phyloP scores from a whole-genome alignment of 1,140 invertebrate genomes.

The Papilio dardanus region DNA sequence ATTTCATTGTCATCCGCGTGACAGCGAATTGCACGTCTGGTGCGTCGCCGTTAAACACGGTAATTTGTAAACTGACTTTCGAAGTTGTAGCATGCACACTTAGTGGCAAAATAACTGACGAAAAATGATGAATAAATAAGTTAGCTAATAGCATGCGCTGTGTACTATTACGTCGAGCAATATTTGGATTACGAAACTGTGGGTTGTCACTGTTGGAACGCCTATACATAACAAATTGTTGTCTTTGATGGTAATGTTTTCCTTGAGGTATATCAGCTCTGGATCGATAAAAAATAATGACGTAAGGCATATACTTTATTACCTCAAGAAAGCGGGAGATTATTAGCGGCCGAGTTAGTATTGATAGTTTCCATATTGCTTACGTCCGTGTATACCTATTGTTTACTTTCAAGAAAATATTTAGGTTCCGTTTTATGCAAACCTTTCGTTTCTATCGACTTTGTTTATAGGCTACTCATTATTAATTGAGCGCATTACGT shows the following conservation, averaged over 20 bases:
- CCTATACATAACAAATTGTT: not conserved
- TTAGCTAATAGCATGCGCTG: not conserved
- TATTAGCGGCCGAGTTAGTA: not conserved
- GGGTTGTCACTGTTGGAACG: not conserved
- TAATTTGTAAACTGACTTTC: not conserved
- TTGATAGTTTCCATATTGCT: not conserved
- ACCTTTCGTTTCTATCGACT: not conserved
- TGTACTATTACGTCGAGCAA: not conserved
- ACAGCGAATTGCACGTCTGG: constrained; percentile 46
- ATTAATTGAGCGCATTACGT: constrained; percentile 20
- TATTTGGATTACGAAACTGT: not conserved
- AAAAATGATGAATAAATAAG: not conserved
- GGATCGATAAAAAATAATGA: not conserved
- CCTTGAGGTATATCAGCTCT: not conserved
- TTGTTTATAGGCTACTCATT: not conserved
- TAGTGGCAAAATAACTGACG: not conserved
- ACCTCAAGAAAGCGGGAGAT: not conserved
- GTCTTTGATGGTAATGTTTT: not conserved
- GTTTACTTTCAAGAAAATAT: not conserved
- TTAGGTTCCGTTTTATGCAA: not conserved
- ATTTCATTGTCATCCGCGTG: constrained; percentile 50
- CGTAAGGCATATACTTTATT: not conserved
- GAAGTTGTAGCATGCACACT: not conserved
- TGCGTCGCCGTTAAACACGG: constrained; percentile 39
- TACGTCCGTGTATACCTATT: not conserved